These are phyloP conservation scores for Tenebrio molitor DNA, from an alignment of 1,140 invertebrate genomes.

Conservation along the genomic window DNA sequence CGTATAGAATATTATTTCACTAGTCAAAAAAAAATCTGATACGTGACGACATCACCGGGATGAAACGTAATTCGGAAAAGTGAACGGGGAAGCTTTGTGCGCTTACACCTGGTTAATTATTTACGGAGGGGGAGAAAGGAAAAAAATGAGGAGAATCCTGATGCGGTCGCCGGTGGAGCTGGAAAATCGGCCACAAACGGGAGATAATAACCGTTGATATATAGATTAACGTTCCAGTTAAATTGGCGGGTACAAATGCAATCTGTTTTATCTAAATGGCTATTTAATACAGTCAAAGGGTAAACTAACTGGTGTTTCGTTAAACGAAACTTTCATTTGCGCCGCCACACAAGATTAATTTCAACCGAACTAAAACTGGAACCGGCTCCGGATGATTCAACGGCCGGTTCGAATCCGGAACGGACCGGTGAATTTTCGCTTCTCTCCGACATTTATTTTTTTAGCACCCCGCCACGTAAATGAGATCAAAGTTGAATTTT, in stretches of 20 bases:
- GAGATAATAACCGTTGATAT: slow-evolving; percentile 16
- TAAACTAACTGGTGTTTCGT: slow-evolving; percentile 8
- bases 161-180: not conserved
- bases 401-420: not conserved
- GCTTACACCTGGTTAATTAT: slow-evolving; percentile 6
- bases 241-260: slow-evolving; percentile 27
- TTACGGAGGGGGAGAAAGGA: not conserved
- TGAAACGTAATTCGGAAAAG: not conserved
- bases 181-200: not conserved
- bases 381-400: too few species aligned
- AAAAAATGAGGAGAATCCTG: not conserved
- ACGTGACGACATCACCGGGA: slow-evolving; percentile 20
- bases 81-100: slow-evolving; percentile 1
- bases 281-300: slow-evolving; percentile 36
- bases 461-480: too few species aligned
- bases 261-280: slow-evolving; percentile 43
- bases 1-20: slow-evolving; percentile 17
- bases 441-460: too few species aligned
- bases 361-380: not conserved
- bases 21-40: slow-evolving; percentile 12
- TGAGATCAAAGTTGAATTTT: too few species aligned
- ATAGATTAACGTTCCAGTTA: slow-evolving; percentile 25
- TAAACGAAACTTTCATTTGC: slow-evolving; percentile 26
- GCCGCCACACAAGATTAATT: slow-evolving; percentile 11
- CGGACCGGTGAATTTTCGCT: too few species aligned